Evolutionary conservation across 2,888 invertebrate genomes (phyloP).

Genomic region (Anorthoa munda): DNA sequence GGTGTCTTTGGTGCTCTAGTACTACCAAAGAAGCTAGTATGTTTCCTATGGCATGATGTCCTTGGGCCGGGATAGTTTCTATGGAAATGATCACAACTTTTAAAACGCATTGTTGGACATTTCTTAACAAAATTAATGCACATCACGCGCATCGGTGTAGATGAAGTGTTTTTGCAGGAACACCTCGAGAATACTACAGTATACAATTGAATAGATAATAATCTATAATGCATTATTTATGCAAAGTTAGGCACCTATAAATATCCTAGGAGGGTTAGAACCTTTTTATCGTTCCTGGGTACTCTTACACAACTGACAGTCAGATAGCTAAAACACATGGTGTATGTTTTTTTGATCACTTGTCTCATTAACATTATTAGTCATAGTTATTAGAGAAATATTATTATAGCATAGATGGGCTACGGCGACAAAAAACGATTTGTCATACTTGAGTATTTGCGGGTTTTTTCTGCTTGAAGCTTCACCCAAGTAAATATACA

Average conservation of each 20-base stretch:
- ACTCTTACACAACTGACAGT: neutral
- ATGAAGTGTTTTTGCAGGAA: conserved; percentile 57
- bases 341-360: neutral
- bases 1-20: too few species aligned
- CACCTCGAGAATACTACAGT: conserved; percentile 44
- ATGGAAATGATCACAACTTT: conserved; percentile 3
- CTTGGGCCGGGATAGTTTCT: neutral
- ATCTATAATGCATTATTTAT: conserved; percentile 28
- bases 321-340: neutral
- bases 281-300: conserved; percentile 6
- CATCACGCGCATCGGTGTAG: conserved; percentile 50
- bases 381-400: neutral
- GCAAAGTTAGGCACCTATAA: conserved; percentile 11
- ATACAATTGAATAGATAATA: conserved; percentile 45
- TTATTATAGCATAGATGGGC: neutral
- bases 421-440: conserved; percentile 1
- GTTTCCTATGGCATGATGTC: neutral
- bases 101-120: conserved; percentile 23
- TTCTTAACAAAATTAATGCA: conserved; percentile 42
- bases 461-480: neutral
- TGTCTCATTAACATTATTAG: neutral
- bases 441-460: neutral
- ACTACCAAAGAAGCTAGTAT: too few species aligned
- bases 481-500: neutral
- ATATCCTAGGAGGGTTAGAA: conserved; percentile 13